A percentile compares a stretch with the other conserved stretches of the same genome.
Conservation (phyloP, 2,888 invertebrate species). For the Polylopha cassiicola region DNA sequence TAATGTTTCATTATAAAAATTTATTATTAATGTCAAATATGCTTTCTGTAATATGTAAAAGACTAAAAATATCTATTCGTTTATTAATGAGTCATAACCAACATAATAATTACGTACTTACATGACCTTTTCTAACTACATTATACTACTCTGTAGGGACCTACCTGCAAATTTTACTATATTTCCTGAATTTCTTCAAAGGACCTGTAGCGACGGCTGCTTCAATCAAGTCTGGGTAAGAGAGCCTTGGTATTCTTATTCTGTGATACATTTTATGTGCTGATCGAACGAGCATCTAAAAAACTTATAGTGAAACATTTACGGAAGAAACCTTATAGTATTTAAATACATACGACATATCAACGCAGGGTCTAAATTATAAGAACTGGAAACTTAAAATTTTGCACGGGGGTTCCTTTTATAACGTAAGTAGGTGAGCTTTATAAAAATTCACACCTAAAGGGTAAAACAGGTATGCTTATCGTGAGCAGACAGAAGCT, state of each 20-base stretch:
- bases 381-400: no score
- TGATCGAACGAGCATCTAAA: slow-evolving; percentile 49
- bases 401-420: no score
- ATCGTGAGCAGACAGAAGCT: no score
- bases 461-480: no score
- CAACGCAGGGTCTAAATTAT: no score
- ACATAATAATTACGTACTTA: background rate
- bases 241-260: slow-evolving; percentile 43
- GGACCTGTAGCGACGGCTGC: slow-evolving; percentile 47
- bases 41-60: no score
- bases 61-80: no score
- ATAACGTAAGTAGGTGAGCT: no score
- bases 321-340: background rate
- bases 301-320: slow-evolving; percentile 2
- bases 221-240: slow-evolving; percentile 56
- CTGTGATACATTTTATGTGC: slow-evolving; percentile 52
- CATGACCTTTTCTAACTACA: background rate
- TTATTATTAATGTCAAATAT: no score
- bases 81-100: no score
- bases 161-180: slow-evolving; percentile 48
- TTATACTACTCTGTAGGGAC: background rate
- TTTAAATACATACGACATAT: background rate
- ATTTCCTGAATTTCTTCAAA: slow-evolving; percentile 34
- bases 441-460: no score
- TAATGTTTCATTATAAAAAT: no score